Conservation (phyloP, 2,113 vertebrate species). For the Gallinago undulata region DNA sequence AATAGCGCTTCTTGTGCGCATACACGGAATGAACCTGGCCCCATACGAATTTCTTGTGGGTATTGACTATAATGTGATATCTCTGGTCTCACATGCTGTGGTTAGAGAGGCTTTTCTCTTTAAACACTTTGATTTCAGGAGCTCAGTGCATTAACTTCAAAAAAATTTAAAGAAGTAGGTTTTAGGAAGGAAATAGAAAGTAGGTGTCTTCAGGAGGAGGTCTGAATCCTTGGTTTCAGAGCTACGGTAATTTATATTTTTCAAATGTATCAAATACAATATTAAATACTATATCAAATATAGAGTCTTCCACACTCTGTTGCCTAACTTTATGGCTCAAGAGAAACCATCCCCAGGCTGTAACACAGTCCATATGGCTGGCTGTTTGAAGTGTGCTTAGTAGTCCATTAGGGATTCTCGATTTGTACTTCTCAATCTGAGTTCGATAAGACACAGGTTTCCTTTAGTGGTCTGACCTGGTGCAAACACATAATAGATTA, state of each 20-base stretch:
- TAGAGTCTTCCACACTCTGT: slow-evolving; percentile 22
- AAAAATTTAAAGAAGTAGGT: not conserved
- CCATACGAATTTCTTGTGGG: not conserved
- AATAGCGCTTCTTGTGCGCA: not conserved
- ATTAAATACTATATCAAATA: not conserved
- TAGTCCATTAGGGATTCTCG: slow-evolving; percentile 75
- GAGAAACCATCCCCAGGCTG: slow-evolving; percentile 65
- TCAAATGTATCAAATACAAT: not conserved
- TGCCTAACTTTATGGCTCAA: slow-evolving; percentile 65
- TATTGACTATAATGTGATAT: not conserved
- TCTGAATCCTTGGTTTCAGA: not conserved
- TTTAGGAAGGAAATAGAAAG: not conserved
- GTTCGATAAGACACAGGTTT: slow-evolving; percentile 77
- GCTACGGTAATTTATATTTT: not conserved
- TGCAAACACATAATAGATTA: slow-evolving; percentile 76
- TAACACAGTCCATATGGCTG: slow-evolving; percentile 81
- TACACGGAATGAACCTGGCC: not conserved
- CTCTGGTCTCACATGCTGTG: slow-evolving; percentile 10
- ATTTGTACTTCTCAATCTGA: slow-evolving; percentile 77
- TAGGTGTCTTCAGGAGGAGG: not conserved
- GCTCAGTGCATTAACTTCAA: slow-evolving; percentile 4
- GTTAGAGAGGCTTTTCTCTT: slow-evolving; percentile 19
- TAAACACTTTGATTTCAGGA: slow-evolving; percentile 23
- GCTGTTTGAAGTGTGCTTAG: slow-evolving; percentile 81
- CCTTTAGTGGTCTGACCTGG: slow-evolving; percentile 64